Percentiles rank a stretch among this genome's conserved stretches.
These are phyloP conservation scores for Ferrisia virgata DNA, from an alignment of 2,888 invertebrate genomes.

Conservation along the genomic window DNA sequence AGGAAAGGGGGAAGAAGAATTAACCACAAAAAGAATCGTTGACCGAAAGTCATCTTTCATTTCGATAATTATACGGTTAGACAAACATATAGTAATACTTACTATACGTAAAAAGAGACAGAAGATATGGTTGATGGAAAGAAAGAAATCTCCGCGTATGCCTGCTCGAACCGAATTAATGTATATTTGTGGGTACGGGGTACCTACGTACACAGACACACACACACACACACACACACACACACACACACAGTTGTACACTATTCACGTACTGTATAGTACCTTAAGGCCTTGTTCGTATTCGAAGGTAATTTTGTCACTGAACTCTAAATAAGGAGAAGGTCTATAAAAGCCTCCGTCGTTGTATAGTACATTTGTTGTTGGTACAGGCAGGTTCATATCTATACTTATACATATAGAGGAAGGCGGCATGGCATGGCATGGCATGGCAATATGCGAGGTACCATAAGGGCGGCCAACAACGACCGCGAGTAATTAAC, in stretches of 20 bases:
- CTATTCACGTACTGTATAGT: background rate
- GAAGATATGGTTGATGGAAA: no score
- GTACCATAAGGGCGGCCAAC: background rate
- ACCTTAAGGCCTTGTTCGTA: constrained; percentile 32
- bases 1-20: background rate
- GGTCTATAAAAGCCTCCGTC: background rate
- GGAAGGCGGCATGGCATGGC: background rate
- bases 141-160: background rate
- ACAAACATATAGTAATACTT: constrained; percentile 5
- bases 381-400: no score
- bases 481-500: constrained; percentile 36
- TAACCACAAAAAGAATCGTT: constrained; percentile 32
- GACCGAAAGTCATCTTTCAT: constrained; percentile 44
- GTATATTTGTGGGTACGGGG: background rate
- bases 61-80: constrained; percentile 41
- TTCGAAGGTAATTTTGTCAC: constrained; percentile 44
- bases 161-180: background rate
- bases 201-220: no score
- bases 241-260: no score
- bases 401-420: no score
- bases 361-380: no score
- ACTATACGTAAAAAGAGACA: background rate
- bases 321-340: constrained; percentile 33
- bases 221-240: no score
- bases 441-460: background rate